Base-by-base conservation (phyloP, 2,113 vertebrate species). In the Nothocercus julius region DNA sequence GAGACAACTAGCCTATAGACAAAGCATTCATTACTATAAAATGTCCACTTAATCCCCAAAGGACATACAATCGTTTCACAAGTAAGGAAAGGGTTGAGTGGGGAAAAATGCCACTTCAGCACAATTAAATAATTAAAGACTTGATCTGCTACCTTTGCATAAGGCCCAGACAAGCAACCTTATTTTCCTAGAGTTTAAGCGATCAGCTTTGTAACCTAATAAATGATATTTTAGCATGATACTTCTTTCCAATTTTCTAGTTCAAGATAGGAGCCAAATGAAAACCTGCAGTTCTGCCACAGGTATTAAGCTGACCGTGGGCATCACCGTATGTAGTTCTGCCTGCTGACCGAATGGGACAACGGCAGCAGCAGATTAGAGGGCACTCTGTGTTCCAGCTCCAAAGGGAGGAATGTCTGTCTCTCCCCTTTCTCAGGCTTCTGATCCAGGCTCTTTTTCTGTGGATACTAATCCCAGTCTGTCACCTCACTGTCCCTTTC, bases 61-160 rank as follows among this genome's bases (percentile, higher is more conserved):
- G 76, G 64, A 56, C 13, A 83, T 30, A 28, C 11, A 86, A 54
- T 34, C 8, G 0, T 84, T 89, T 88, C 73, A 86, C 8, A 92
- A 93, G 68, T 68, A 49, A 86, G 83, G 54, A 75, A 27, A 45
- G 74, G n/a, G 18, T 81, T 88, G 47, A 64, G 34, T 45, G 28
- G 61, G 28, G 40, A 32, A 81, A 90, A 93, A 94, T 62, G 21
- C 49, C 64, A 85, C 22, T n/a, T 54, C 73, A 42, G 38, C 36
- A 81, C 28, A 94, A 92, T 67, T 82, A 91, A 93, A 92, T 84
- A 87, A 90, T 89, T 90, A 78, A 88, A 85, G 36, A 42, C 22
- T 86, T 90, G 32, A 88, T 61, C 30, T 61, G 56, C 74, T 63
- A 25, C 22, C 81, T 75, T 84, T 5, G 0, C 27, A 40, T 63